A percentile compares a stretch with the other conserved stretches of the same genome.
Evolutionary conservation across 2,888 invertebrate genomes (phyloP).

Genomic region (Xestobium rufovillosum): DNA sequence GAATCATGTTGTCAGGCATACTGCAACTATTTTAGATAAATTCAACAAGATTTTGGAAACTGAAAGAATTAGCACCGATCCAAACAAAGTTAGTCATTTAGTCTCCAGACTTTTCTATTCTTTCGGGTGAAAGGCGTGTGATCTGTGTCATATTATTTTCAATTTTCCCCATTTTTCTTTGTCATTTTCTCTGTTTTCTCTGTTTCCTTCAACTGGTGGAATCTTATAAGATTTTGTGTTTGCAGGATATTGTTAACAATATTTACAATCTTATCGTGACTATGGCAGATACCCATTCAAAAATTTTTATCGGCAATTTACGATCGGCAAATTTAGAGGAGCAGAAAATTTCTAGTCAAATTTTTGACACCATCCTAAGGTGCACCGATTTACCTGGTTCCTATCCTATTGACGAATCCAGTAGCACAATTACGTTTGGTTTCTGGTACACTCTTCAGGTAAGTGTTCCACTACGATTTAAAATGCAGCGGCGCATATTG

Average conservation of each 20-base stretch:
- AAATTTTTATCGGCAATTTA: constrained; percentile 47
- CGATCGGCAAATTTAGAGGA: constrained; percentile 45
- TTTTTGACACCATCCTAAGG: constrained; percentile 67
- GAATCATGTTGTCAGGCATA: constrained; percentile 46
- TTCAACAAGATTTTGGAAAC: constrained; percentile 48
- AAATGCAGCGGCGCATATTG: background rate
- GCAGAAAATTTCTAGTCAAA: constrained; percentile 49
- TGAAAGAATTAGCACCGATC: constrained; percentile 39
- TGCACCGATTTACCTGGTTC: constrained; percentile 76
- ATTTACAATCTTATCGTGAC: constrained; percentile 62
- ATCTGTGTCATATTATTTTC: too few relatives aligned
- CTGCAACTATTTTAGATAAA: constrained; percentile 53
- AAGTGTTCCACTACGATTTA: constrained; percentile 18
- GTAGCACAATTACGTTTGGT: constrained; percentile 77
- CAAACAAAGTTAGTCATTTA: constrained; percentile 36
- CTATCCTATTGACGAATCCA: constrained; percentile 81
- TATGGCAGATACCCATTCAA: constrained; percentile 64
- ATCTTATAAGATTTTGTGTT: constrained; percentile 17
- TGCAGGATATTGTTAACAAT: constrained; percentile 61
- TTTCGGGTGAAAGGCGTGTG: too few relatives aligned
- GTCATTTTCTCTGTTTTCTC: too few relatives aligned
- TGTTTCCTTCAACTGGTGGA: constrained; percentile 5
- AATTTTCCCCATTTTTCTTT: too few relatives aligned
- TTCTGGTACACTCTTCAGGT: constrained; percentile 92
- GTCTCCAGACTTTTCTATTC: too few relatives aligned